Evolutionary conservation across 2,888 invertebrate genomes (phyloP), one percentile per base, ranked within the genome.

Genomic region (Hydrotaea cyrtoneurina): DNA sequence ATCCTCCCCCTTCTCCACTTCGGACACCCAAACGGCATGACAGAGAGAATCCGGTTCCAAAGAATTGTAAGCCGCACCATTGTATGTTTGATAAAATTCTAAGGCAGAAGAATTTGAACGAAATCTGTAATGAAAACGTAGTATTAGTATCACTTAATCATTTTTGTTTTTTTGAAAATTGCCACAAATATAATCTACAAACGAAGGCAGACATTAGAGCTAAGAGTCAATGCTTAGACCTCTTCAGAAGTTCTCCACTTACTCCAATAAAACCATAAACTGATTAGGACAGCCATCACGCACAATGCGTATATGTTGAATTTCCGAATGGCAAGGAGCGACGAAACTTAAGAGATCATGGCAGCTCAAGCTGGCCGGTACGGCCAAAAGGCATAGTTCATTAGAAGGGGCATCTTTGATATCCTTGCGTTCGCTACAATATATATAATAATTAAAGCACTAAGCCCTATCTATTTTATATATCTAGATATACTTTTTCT

Each of bases 181-280:
- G n/a, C n/a, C n/a, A n/a, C n/a, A 31, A 31, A 31, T 31, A 31
- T 31, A 31, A 7, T 31, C 2, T 31, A 31, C 31, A 31, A 2
- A 31, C n/a, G n/a, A n/a, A n/a, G n/a, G n/a, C n/a, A n/a, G n/a
- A n/a, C n/a, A n/a, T n/a, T n/a, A n/a, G n/a, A n/a, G n/a, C n/a
- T n/a, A n/a, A n/a, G n/a, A n/a, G n/a, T n/a, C n/a, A n/a, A n/a
- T n/a, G n/a, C n/a, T 31, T 31, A 31, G 3, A 31, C 2, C 31
- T 31, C 31, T 31, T 31, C n/a, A n/a, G n/a, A n/a, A n/a, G 7
- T 31, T 4, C 7, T 4, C 31, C 31, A 92, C 94, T 93, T 91
- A 98, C 94, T 97, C 98, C 50, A 99, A 93, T 26, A 99, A 93
- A 59, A 98, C 97, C 99, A 99, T 99, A 90, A 99, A 99, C 91